A percentile compares a stretch with the other conserved stretches of the same genome.
These are phyloP conservation scores for Orthonevra nobilis DNA, from an alignment of 2,888 invertebrate species.

Conservation along the genomic window DNA sequence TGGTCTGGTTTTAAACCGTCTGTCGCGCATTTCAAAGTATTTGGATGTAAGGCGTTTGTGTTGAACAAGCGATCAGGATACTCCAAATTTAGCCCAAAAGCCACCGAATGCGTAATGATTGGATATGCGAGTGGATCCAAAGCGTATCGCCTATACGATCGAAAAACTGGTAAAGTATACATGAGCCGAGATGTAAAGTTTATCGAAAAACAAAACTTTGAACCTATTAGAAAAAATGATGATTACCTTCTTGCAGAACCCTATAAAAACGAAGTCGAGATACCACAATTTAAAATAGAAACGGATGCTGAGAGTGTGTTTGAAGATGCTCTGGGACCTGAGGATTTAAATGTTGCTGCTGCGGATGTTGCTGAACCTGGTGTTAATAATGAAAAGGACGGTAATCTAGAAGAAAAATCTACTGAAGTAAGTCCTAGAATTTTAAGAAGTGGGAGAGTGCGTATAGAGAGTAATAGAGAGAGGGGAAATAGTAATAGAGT, in stretches of 20 bases:
- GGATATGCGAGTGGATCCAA: no score
- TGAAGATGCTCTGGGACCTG: no score
- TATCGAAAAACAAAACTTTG: neutral
- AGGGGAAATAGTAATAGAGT: neutral
- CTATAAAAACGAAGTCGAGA: neutral
- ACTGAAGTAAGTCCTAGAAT: neutral
- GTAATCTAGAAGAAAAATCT: neutral
- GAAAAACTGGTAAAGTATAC: neutral
- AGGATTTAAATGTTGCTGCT: neutral
- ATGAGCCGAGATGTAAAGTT: neutral
- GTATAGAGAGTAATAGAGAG: neutral
- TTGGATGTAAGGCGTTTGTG: constrained; percentile 13
- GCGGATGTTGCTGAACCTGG: neutral
- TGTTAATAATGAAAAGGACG: neutral
- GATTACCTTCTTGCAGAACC: no score
- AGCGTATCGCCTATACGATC: constrained; percentile 4
- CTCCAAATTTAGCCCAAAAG: constrained; percentile 11
- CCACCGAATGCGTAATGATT: no score
- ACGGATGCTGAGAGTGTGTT: neutral
- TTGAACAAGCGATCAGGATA: constrained; percentile 7
- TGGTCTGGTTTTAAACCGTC: constrained; percentile 19
- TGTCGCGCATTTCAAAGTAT: constrained; percentile 14
- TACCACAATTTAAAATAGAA: neutral
- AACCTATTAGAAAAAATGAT: no score
- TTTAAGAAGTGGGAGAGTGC: neutral